Evolutionary conservation across 37 sponge, comb jelly and placozoan species (phyloP).

Genomic region (Petrosia ficiformis): DNA sequence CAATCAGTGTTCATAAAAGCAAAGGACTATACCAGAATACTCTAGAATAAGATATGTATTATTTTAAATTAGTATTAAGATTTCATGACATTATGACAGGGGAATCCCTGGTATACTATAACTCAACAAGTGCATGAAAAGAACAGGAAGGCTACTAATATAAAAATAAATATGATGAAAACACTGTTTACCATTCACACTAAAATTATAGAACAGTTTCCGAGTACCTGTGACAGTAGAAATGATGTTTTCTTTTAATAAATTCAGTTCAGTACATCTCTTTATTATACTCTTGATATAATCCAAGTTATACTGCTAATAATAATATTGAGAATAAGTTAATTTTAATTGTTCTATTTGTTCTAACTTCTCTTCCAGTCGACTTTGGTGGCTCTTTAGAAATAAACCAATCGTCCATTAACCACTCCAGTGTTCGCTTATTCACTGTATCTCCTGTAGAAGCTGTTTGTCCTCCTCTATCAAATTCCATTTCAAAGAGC

Average conservation of each 20-base stretch:
- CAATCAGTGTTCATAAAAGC: constrained; percentile 1
- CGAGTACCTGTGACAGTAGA: constrained; percentile 48
- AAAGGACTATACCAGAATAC: not conserved
- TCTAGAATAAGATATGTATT: no score
- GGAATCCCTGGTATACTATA: no score
- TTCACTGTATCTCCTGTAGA: not conserved
- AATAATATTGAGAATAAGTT: no score
- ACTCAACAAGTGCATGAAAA: no score
- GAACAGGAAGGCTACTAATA: no score
- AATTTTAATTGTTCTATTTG: no score
- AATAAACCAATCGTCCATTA: constrained; percentile 41
- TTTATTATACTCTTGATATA: constrained; percentile 16
- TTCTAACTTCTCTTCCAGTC: constrained; percentile 56
- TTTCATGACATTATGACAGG: no score
- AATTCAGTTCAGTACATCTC: constrained; percentile 5
- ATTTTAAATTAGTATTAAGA: no score
- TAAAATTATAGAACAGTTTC: not conserved
- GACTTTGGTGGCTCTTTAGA: constrained; percentile 50
- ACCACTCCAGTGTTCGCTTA: constrained; percentile 10
- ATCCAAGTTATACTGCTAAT: constrained; percentile 35
- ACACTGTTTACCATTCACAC: no score
- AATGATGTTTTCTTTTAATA: constrained; percentile 32
- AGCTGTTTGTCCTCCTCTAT: constrained; percentile 49
- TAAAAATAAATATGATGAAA: no score
- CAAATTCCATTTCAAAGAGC: constrained; percentile 41